Conservation (phyloP, 2,797 vertebrate genomes). For the Aplochiton taeniatus region DNA sequence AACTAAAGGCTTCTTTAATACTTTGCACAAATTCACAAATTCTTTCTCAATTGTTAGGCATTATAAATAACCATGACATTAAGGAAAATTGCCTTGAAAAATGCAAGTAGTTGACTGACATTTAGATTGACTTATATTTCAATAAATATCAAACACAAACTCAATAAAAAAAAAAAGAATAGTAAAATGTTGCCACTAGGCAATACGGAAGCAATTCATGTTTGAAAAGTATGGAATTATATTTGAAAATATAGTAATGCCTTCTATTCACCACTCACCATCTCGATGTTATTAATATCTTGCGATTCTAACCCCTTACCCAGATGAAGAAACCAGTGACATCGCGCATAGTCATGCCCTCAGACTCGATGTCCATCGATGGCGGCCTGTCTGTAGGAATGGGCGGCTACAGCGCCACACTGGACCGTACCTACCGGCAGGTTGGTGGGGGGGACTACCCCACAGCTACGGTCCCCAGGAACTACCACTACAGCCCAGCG, state of each 20-base stretch:
- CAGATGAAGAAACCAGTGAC: slow-evolving; percentile 92
- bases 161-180: no score
- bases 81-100: no score
- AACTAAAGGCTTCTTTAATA: no score
- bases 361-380: slow-evolving; percentile 85
- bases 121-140: no score
- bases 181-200: no score
- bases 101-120: no score
- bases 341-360: slow-evolving; percentile 84
- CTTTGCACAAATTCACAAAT: no score
- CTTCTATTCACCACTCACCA: background rate
- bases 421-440: slow-evolving; percentile 90
- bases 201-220: no score
- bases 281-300: background rate
- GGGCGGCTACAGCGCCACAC: slow-evolving; percentile 85
- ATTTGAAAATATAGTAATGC: no score
- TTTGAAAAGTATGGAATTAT: no score
- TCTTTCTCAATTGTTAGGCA: background rate
- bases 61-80: background rate
- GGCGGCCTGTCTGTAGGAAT: slow-evolving; percentile 75
- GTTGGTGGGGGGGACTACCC: slow-evolving; percentile 74
- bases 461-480: slow-evolving; percentile 89
- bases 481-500: slow-evolving; percentile 88
- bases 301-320: background rate
- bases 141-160: no score